Evolutionary conservation across 2,888 invertebrate species (phyloP).

Genomic region (Priocnemis perturbator): DNA sequence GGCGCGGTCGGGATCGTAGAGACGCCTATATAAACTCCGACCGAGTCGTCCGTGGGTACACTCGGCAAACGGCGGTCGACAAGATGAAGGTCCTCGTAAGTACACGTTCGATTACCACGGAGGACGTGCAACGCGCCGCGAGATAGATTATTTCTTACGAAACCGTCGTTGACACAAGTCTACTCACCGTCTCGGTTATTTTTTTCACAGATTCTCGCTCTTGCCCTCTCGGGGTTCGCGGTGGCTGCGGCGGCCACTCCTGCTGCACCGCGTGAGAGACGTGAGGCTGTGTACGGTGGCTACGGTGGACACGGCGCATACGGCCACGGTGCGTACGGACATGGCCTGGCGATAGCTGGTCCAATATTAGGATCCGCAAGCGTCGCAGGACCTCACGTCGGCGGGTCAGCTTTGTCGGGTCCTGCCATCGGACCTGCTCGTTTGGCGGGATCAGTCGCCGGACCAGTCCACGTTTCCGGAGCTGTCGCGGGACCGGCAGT

Average conservation of each 20-base stretch:
- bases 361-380: slow-evolving; percentile 63
- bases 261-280: slow-evolving; percentile 60
- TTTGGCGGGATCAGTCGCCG: slow-evolving; percentile 68
- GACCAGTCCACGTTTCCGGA: slow-evolving; percentile 70
- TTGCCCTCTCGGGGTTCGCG: slow-evolving; percentile 59
- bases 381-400: slow-evolving; percentile 67
- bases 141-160: slow-evolving; percentile 21
- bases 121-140: slow-evolving; percentile 34
- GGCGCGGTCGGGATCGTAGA: slow-evolving; percentile 69
- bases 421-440: slow-evolving; percentile 69
- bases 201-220: slow-evolving; percentile 59
- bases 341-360: slow-evolving; percentile 67
- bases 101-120: slow-evolving; percentile 51
- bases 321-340: slow-evolving; percentile 54
- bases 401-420: slow-evolving; percentile 63
- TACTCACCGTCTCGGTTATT: slow-evolving; percentile 19
- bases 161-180: no score
- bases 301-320: slow-evolving; percentile 41
- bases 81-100: slow-evolving; percentile 74
- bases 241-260: no score
- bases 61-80: slow-evolving; percentile 68
- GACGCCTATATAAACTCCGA: slow-evolving; percentile 68
- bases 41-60: slow-evolving; percentile 61
- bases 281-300: slow-evolving; percentile 55
- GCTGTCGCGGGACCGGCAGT: slow-evolving; percentile 70